A percentile compares a stretch with the other conserved stretches of the same genome.
phyloP scores from a whole-genome alignment of 2,797 vertebrate genomes.

The Amblyraja radiata region DNA sequence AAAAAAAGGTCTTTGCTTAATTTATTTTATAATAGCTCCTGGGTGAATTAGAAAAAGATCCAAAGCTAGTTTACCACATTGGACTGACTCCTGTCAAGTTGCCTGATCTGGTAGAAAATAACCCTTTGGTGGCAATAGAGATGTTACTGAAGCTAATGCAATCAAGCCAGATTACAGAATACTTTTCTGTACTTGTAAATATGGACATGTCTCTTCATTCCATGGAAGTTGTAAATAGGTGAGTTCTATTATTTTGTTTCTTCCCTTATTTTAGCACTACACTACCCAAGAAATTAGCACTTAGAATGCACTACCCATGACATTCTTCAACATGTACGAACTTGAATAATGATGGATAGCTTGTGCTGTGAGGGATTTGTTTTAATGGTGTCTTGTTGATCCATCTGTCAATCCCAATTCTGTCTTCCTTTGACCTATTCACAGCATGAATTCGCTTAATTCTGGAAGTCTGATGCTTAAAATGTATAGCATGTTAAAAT shows the following conservation, averaged over 20 bases:
- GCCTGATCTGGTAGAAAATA: slow-evolving; percentile 96
- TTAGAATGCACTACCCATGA: not conserved
- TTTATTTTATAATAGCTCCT: slow-evolving; percentile 65
- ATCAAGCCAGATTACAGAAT: slow-evolving; percentile 97
- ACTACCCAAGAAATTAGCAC: not conserved
- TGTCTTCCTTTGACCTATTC: not conserved
- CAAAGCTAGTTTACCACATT: slow-evolving; percentile 93
- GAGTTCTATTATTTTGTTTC: slow-evolving; percentile 43
- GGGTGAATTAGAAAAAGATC: slow-evolving; percentile 90
- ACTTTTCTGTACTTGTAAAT: slow-evolving; percentile 94
- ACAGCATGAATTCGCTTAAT: not conserved
- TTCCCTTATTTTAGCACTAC: not conserved
- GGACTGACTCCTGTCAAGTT: slow-evolving; percentile 88
- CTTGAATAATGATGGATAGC: not conserved
- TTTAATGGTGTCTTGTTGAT: not conserved
- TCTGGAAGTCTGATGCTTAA: not conserved
- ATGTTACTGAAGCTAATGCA: slow-evolving; percentile 98
- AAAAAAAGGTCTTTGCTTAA: slow-evolving; percentile 7
- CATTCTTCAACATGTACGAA: not conserved
- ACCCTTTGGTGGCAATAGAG: slow-evolving; percentile 95
- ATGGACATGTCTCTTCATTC: slow-evolving; percentile 99
- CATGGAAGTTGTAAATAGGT: slow-evolving; percentile 99
- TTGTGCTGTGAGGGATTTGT: too few species aligned
- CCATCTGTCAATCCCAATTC: not conserved
- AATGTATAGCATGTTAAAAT: not conserved